Percentiles rank a stretch among this genome's conserved stretches.
These are phyloP conservation scores for Lasiommata megera DNA, from an alignment of 2,888 invertebrate species.

Conservation along the genomic window DNA sequence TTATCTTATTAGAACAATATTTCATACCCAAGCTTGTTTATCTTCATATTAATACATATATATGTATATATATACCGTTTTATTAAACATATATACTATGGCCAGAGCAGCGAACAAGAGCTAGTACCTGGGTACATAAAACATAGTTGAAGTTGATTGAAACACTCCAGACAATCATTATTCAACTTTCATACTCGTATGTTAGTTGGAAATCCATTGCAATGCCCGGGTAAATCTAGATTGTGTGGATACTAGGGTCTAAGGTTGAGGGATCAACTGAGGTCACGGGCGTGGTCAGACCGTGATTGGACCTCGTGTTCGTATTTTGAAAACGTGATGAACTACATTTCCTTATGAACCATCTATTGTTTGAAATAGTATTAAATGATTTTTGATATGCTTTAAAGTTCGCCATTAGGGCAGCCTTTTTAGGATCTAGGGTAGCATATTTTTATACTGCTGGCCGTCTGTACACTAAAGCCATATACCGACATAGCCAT, in stretches of 20 bases:
- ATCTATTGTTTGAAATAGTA: constrained; percentile 18
- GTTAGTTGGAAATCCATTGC: constrained; percentile 25
- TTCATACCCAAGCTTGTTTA: too few relatives aligned
- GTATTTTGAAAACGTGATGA: constrained; percentile 28
- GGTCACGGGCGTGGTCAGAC: constrained; percentile 34
- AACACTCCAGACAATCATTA: not conserved
- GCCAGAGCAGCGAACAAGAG: not conserved
- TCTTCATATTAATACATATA: too few relatives aligned
- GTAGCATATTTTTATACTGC: too few relatives aligned
- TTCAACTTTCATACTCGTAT: constrained; percentile 4
- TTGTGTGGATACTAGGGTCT: constrained; percentile 20
- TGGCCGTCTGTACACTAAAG: too few relatives aligned
- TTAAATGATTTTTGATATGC: constrained; percentile 6
- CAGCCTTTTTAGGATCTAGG: too few relatives aligned
- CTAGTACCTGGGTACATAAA: not conserved
- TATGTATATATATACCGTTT: too few relatives aligned
- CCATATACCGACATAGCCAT: too few relatives aligned
- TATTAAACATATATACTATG: too few relatives aligned
- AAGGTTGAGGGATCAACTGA: constrained; percentile 19
- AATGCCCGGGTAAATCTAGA: constrained; percentile 26
- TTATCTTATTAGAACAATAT: too few relatives aligned
- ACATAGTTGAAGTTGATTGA: not conserved
- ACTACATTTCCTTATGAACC: constrained; percentile 26
- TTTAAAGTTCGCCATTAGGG: too few relatives aligned
- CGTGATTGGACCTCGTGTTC: constrained; percentile 28